Percentiles rank a stretch among this genome's conserved stretches.
Conservation (phyloP, 2,888 invertebrate species). For the Halocaridina rubra region DNA sequence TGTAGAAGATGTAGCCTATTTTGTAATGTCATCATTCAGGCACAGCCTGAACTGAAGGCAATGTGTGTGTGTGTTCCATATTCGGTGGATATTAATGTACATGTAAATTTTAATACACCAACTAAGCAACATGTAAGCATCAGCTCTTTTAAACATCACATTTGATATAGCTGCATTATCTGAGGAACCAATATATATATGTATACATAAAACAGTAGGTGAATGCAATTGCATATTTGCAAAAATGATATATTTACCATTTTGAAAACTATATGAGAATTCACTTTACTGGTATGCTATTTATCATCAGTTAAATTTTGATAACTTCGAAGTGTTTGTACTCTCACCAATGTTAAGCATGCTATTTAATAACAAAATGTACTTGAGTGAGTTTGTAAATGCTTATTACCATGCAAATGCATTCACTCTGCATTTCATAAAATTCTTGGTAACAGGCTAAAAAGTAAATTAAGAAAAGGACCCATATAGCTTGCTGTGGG, state of each 20-base stretch:
- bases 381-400: too few relatives aligned
- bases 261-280: too few relatives aligned
- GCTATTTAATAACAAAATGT: too few relatives aligned
- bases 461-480: too few relatives aligned
- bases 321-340: too few relatives aligned
- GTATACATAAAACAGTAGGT: slow-evolving; percentile 22
- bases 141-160: slow-evolving; percentile 33
- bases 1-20: slow-evolving; percentile 41
- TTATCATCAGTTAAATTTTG: too few relatives aligned
- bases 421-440: slow-evolving; percentile 45
- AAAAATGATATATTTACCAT: too few relatives aligned
- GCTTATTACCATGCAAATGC: slow-evolving; percentile 58
- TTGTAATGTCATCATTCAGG: slow-evolving; percentile 37
- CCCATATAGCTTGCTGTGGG: too few relatives aligned
- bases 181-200: slow-evolving; percentile 26
- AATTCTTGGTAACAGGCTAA: slow-evolving; percentile 44
- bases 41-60: slow-evolving; percentile 24
- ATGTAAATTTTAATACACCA: neutral
- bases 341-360: too few relatives aligned
- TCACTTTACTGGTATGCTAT: too few relatives aligned
- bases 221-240: slow-evolving; percentile 50
- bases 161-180: slow-evolving; percentile 30
- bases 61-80: slow-evolving; percentile 37
- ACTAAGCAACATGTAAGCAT: slow-evolving; percentile 18
- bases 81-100: slow-evolving; percentile 33